Base-by-base conservation (phyloP, 2,888 invertebrate species). In the Netelia melanura region DNA sequence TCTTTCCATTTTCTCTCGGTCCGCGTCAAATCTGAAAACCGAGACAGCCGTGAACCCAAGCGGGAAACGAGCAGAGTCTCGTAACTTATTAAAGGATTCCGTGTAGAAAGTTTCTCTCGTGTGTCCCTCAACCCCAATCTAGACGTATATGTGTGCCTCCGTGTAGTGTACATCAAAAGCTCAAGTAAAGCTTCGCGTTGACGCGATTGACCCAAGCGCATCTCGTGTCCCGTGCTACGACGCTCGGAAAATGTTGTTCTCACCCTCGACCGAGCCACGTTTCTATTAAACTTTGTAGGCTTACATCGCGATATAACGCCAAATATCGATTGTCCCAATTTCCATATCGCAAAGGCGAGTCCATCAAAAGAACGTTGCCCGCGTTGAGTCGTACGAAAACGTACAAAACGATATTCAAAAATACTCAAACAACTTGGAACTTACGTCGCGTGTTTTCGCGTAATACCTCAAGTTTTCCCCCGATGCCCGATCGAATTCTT, bases 21-120 rank as follows among this genome's bases (percentile, higher is more conserved):
- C 71, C 58, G 48, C 58, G 56, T 72, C 56, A 74, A 44, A 74
- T 67, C 65, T 56, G 65, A 75, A 75, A 75, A 54, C 65, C 52
- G 54, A 54, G 14, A 21, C 23, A 61, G 44, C 21, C 58, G 64
- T 30, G 65, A 58, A 38, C n/a, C 56, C 67, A 72, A 61, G 65
- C 54, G 30, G 48, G 61, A 76, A 76, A 52, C 56, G 48, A 56
- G 48, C 72, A 54, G 74, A 84, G 72, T 62, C 78, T 84, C 64
- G 54, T 81, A 78, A 81, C 81, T 74, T 81, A 84, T 81, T 84
- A 77, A 81, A 72, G 77, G 72, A 65, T 70, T 48, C 78, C 68
- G 67, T 52, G 68, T 71, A 56, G 70, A 81, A 84, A 84, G 74
- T 84, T 81, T 70, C 68, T 64, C 81, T 67, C 43, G 48, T 62